A percentile compares a stretch with the other conserved stretches of the same genome.
phyloP scores from a whole-genome alignment of 1,140 invertebrate species.

The Drosophila jambulina region DNA sequence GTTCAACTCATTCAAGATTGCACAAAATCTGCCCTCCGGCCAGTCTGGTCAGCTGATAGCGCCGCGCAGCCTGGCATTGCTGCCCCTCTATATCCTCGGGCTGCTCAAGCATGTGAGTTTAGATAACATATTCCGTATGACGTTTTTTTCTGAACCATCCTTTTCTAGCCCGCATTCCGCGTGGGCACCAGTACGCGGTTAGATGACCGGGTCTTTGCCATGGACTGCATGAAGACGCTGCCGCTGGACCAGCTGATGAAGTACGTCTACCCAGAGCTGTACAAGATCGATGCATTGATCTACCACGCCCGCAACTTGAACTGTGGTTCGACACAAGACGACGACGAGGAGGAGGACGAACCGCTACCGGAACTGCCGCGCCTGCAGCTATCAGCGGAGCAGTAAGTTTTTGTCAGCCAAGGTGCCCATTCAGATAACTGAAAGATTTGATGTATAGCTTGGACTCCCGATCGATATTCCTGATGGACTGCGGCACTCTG shows the following conservation, averaged over 20 bases:
- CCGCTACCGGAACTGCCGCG: slow-evolving; percentile 88
- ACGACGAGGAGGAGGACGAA: slow-evolving; percentile 87
- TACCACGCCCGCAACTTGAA: slow-evolving; percentile 86
- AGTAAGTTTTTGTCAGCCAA: slow-evolving; percentile 78
- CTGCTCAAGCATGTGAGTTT: slow-evolving; percentile 94
- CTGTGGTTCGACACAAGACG: slow-evolving; percentile 63
- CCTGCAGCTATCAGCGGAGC: slow-evolving; percentile 89
- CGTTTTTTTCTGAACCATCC: background rate
- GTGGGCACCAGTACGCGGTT: slow-evolving; percentile 93
- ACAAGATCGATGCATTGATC: slow-evolving; percentile 92
- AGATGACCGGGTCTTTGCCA: slow-evolving; percentile 96
- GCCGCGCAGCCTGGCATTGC: slow-evolving; percentile 90
- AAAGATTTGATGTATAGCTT: slow-evolving; percentile 86
- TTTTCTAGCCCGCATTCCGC: slow-evolving; percentile 92
- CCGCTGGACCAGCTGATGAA: slow-evolving; percentile 94
- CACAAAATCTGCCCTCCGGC: slow-evolving; percentile 88
- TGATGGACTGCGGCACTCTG: slow-evolving; percentile 94
- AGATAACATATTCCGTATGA: rapidly evolving
- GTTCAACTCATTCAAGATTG: slow-evolving; percentile 92
- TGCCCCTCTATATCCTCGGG: slow-evolving; percentile 96
- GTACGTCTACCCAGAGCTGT: slow-evolving; percentile 96
- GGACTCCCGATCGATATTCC: slow-evolving; percentile 95
- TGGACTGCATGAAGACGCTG: slow-evolving; percentile 97
- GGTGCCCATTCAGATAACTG: background rate
- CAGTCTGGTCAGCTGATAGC: slow-evolving; percentile 89